Evolutionary conservation across 2,113 vertebrate genomes (phyloP).

Genomic region (Cariama cristata): DNA sequence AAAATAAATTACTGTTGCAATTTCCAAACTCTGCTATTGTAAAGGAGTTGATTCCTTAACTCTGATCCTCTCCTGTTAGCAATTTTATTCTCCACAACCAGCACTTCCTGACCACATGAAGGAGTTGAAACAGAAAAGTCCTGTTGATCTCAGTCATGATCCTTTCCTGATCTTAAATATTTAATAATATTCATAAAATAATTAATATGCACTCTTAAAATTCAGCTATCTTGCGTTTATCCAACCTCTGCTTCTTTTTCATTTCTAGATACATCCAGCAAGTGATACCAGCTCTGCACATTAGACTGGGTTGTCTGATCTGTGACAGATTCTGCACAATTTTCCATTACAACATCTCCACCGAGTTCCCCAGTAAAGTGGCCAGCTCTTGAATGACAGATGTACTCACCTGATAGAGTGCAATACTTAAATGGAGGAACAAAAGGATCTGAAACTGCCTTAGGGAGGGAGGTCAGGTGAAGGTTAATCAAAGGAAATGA

Average conservation of each 20-base stretch:
- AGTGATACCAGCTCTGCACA: background rate
- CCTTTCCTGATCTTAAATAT: background rate
- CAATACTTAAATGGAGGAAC: constrained; percentile 29
- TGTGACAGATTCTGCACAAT: background rate
- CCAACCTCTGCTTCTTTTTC: background rate
- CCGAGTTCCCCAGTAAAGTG: background rate
- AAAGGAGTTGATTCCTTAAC: background rate
- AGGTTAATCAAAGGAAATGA: constrained; percentile 85
- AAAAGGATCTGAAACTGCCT: constrained; percentile 57
- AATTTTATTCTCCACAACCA: background rate
- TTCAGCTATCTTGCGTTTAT: background rate
- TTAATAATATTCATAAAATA: background rate
- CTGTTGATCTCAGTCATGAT: background rate
- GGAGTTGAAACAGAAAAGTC: background rate
- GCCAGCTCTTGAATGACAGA: background rate
- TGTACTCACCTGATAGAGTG: constrained; percentile 37
- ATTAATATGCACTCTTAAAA: background rate
- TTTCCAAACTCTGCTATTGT: background rate
- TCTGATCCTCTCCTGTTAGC: background rate
- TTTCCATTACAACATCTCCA: background rate
- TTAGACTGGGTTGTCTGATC: background rate
- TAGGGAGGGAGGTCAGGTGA: constrained; percentile 67
- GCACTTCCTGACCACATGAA: background rate
- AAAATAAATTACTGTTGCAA: fast-evolving
- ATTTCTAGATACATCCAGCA: fast-evolving